These are phyloP conservation scores for Drosophila hydei DNA, from an alignment of 1,140 invertebrate genomes.

Conservation along the genomic window DNA sequence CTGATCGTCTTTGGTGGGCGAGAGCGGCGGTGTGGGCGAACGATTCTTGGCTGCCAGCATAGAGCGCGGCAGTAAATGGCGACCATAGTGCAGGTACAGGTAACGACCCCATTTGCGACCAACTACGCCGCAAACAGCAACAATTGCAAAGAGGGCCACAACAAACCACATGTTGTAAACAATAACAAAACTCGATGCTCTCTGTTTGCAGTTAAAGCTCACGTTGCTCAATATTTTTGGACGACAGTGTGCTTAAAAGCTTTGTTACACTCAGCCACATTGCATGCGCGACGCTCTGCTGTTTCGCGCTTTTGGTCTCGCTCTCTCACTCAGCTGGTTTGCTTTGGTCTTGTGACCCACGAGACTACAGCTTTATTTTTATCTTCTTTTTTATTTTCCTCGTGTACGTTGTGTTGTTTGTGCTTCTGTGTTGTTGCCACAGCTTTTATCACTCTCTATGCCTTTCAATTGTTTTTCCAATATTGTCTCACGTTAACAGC, in stretches of 20 bases:
- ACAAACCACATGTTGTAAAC: slow-evolving; percentile 77
- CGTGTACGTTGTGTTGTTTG: slow-evolving; percentile 38
- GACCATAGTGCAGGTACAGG: slow-evolving; percentile 78
- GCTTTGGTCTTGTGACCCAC: slow-evolving; percentile 72
- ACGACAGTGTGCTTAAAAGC: slow-evolving; percentile 60
- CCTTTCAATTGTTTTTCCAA: slow-evolving; percentile 62
- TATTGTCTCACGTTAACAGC: slow-evolving; percentile 51
- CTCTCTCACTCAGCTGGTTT: slow-evolving; percentile 41
- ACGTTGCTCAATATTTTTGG: slow-evolving; percentile 35
- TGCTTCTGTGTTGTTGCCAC: slow-evolving; percentile 69
- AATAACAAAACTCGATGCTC: neutral
- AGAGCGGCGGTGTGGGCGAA: slow-evolving; percentile 75
- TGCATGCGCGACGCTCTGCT: slow-evolving; percentile 33
- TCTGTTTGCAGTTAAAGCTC: slow-evolving; percentile 32
- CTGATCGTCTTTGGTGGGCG: slow-evolving; percentile 78
- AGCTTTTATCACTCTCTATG: slow-evolving; percentile 72
- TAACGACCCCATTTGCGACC: slow-evolving; percentile 79
- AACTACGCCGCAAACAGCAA: slow-evolving; percentile 60
- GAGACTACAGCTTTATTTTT: slow-evolving; percentile 58
- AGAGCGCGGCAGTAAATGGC: slow-evolving; percentile 74
- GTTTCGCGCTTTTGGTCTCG: slow-evolving; percentile 18
- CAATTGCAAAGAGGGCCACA: slow-evolving; percentile 56
- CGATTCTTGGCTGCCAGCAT: slow-evolving; percentile 74
- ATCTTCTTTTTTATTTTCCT: slow-evolving; percentile 4
- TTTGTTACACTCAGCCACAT: slow-evolving; percentile 39